Evolutionary conservation across 2,113 vertebrate species (phyloP), one percentile per base, ranked within the genome.

Genomic region (Calyptomena viridis): DNA sequence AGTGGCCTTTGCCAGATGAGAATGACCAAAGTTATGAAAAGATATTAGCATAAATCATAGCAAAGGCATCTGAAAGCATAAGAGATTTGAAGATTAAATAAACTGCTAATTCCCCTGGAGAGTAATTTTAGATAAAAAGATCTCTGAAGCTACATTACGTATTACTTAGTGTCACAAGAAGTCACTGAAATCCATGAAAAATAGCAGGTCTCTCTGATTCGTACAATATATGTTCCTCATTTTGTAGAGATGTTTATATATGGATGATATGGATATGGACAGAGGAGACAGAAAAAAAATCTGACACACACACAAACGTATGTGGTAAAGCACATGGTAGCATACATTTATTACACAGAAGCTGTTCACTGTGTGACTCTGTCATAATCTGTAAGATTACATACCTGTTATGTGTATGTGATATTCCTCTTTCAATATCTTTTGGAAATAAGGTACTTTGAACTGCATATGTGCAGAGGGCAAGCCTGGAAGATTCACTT

Each of bases 351-450:
- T 49, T 62, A 46, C 30, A 84, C 16, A 40, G 39, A 77, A 86
- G 16, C 15, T 52, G 52, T 39, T 89, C 40, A 39, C 22, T 8
- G 3, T 44, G 35, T 68, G 39, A 50, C 49, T 67, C 35, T 31
- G 23, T 50, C 39, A 88, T 50, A 42, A 9, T 25, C 19, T 42
- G 24, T 58, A 60, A 60, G 14, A 15, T 30, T 67, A 67, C 91
- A 31, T 98, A 99, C 99, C 99, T 98, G 99, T 99, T 97, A 99
- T 99, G 84, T 99, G 99, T 96, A 99, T 99, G 93, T 98, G 99
- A 95, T 99, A 99, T 83, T 99, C 99, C 50, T 99, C 99, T 96
- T 99, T 99, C 84, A 99, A 98, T 90, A 99, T 97, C 58, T 98
- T 96, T 96, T 99, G 98, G 97, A 99, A 99, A 95, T 99, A 98